phyloP scores from a whole-genome alignment of 2,797 vertebrate species.

The Phrynocephalus forsythii region DNA sequence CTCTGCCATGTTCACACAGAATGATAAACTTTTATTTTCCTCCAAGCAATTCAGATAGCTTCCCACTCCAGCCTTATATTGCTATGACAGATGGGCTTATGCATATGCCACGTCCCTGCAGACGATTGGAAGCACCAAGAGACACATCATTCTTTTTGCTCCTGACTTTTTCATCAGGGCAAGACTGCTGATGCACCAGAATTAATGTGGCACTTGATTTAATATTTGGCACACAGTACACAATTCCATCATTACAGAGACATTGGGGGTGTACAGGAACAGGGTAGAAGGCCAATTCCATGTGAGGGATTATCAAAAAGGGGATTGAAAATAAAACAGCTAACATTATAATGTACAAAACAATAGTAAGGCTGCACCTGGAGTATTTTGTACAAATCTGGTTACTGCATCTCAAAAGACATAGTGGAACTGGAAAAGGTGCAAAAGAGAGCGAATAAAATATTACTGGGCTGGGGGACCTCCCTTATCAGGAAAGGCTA shows the following conservation, averaged over 20 bases:
- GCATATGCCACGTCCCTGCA: conserved; percentile 22
- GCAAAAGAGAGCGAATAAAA: too few species aligned
- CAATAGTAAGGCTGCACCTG: too few species aligned
- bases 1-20: conserved; percentile 24
- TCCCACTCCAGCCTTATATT: not conserved
- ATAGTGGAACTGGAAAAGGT: too few species aligned
- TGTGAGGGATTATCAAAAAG: too few species aligned
- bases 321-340: too few species aligned
- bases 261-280: not conserved
- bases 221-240: conserved; percentile 14
- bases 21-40: conserved; percentile 44
- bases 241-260: not conserved
- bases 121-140: conserved; percentile 50
- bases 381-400: too few species aligned
- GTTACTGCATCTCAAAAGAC: too few species aligned
- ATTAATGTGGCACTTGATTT: conserved; percentile 56
- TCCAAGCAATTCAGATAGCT: conserved; percentile 38
- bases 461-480: too few species aligned
- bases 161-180: conserved; percentile 42
- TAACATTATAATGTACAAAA: too few species aligned
- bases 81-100: conserved; percentile 47
- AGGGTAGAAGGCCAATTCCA: not conserved
- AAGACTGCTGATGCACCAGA: conserved; percentile 46
- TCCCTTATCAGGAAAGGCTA: too few species aligned
- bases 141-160: conserved; percentile 53